Percentiles rank a stretch among this genome's conserved stretches.
phyloP scores from a whole-genome alignment of 2,888 invertebrate genomes.

The Pyrgus malvae region DNA sequence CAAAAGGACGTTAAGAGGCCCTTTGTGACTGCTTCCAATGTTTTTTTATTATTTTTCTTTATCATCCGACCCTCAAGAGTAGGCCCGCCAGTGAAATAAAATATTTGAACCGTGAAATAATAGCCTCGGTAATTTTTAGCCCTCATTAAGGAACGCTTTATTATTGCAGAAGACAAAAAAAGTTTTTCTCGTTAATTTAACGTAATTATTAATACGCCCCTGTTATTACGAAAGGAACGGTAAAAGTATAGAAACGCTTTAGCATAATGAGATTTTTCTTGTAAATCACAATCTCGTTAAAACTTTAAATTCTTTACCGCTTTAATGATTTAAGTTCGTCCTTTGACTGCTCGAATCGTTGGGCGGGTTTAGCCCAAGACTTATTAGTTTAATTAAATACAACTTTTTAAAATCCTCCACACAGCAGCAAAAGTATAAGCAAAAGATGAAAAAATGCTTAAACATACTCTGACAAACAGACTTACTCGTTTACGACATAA shows the following conservation, averaged over 20 bases:
- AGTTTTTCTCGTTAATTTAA: constrained; percentile 43
- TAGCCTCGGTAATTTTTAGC: constrained; percentile 63
- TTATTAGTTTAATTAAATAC: no score
- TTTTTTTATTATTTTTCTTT: constrained; percentile 64
- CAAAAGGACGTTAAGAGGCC: constrained; percentile 58
- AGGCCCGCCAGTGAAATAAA: constrained; percentile 58
- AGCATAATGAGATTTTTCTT: constrained; percentile 8
- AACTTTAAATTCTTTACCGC: constrained; percentile 15
- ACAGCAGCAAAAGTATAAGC: no score
- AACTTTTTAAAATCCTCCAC: no score
- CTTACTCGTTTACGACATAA: no score
- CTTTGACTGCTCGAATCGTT: background rate
- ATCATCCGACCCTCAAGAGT: constrained; percentile 51
- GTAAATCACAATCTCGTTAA: constrained; percentile 16
- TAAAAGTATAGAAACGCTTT: background rate
- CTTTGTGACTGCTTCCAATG: constrained; percentile 59
- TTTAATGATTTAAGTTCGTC: constrained; percentile 8
- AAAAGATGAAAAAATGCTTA: no score
- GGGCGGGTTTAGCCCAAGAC: no score
- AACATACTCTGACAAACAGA: no score
- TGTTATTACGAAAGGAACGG: constrained; percentile 31
- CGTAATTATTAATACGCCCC: constrained; percentile 45
- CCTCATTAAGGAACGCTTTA: constrained; percentile 58
- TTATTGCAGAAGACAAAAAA: constrained; percentile 45
- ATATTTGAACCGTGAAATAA: constrained; percentile 69